These are phyloP conservation scores for Harpalus rufipes DNA, from an alignment of 2,888 invertebrate genomes.

Conservation along the genomic window DNA sequence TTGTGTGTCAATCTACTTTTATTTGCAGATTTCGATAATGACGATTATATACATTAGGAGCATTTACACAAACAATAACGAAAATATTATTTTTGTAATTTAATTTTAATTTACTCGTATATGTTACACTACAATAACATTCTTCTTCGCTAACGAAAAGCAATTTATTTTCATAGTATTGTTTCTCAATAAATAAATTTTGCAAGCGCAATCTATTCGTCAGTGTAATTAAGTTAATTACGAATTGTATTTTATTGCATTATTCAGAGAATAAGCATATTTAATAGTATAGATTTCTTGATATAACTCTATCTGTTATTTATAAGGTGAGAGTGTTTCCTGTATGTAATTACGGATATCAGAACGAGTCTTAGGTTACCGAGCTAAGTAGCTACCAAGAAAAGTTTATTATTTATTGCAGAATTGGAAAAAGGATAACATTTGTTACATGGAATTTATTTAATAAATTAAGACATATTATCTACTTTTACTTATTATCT, in stretches of 20 bases:
- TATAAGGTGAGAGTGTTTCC: slow-evolving; percentile 65
- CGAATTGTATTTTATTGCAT: slow-evolving; percentile 21
- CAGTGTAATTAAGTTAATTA: slow-evolving; percentile 49
- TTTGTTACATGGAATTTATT: slow-evolving; percentile 3
- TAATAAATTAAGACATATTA: slow-evolving; percentile 3
- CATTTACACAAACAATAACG: too few species aligned
- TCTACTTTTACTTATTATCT: slow-evolving; percentile 40
- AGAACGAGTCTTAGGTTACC: slow-evolving; percentile 27
- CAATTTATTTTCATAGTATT: background rate
- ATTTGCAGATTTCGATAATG: too few species aligned
- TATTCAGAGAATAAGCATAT: slow-evolving; percentile 47
- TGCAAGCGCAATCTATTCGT: slow-evolving; percentile 37
- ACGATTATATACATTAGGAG: too few species aligned
- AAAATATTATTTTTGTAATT: too few species aligned
- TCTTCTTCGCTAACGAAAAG: too few species aligned
- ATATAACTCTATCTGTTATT: slow-evolving; percentile 61
- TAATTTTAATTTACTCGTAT: too few species aligned
- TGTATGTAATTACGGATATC: slow-evolving; percentile 57
- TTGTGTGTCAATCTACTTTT: too few species aligned
- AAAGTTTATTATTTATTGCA: slow-evolving; percentile 2
- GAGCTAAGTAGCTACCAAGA: background rate
- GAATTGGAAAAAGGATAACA: background rate
- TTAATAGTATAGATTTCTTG: slow-evolving; percentile 56
- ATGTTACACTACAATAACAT: too few species aligned
- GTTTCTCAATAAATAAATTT: slow-evolving; percentile 47